Percentiles rank a stretch among this genome's conserved stretches.
phyloP scores from a whole-genome alignment of 2,797 vertebrate genomes.

The Novumbra hubbsi region DNA sequence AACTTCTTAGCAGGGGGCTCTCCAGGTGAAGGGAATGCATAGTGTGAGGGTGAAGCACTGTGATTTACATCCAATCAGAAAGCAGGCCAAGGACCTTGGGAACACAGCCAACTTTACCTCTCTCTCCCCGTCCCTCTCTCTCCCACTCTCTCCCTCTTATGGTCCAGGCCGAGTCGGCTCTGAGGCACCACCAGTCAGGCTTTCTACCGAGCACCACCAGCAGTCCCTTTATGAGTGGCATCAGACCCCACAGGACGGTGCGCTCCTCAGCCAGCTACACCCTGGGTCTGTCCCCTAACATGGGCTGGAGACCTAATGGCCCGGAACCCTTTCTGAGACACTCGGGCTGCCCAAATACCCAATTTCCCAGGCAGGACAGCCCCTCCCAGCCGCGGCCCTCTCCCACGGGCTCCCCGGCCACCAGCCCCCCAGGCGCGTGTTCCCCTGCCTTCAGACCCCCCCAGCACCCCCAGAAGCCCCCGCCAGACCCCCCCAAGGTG shows the following conservation, averaged over 20 bases:
- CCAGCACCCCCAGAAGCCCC: conserved; percentile 77
- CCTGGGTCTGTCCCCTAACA: conserved; percentile 78
- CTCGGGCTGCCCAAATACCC: conserved; percentile 78
- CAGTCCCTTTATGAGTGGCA: conserved; percentile 72
- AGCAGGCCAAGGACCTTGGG: conserved; percentile 39
- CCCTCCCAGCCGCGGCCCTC: conserved; percentile 84
- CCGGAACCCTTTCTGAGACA: conserved; percentile 77
- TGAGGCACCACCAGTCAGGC: conserved; percentile 70
- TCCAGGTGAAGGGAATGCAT: conserved; percentile 47
- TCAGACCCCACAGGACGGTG: conserved; percentile 71
- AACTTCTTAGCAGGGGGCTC: conserved; percentile 38
- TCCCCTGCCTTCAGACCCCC: conserved; percentile 85
- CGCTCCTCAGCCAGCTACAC: conserved; percentile 82
- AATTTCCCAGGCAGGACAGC: conserved; percentile 76
- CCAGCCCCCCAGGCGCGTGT: conserved; percentile 87
- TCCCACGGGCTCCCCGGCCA: conserved; percentile 88
- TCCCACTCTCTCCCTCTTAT: conserved; percentile 6
- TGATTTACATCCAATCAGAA: conserved; percentile 59
- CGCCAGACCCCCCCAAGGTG: conserved; percentile 87
- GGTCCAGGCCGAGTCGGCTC: conserved; percentile 70
- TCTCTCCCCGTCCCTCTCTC: not conserved
- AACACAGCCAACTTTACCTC: conserved; percentile 40
- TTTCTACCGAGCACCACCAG: conserved; percentile 76
- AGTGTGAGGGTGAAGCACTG: conserved; percentile 37
- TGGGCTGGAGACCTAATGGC: conserved; percentile 69